Evolutionary conservation across 2,888 invertebrate genomes (phyloP), one percentile per base, ranked within the genome.

Genomic region (Adelognathus sp.): DNA sequence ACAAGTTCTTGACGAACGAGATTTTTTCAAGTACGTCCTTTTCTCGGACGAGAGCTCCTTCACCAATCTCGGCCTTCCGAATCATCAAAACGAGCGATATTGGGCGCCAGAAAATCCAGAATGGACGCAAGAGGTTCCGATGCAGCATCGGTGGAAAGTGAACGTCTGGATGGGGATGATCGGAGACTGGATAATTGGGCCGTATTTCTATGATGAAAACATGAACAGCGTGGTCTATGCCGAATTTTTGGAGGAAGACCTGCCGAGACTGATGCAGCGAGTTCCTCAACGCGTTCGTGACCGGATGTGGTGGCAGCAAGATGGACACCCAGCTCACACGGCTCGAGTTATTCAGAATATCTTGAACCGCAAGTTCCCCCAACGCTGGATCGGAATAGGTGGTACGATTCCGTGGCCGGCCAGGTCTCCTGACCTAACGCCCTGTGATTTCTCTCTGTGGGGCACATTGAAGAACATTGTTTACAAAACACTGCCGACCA

Each of bases 401-500:
- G 73, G 63, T 1, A 6, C 56, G 7, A 33, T 63, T 6, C n/a
- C 16, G 2, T 77, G 75, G 70, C 71, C 79, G 7, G 39, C 79
- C 2, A 39, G 76, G 6, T 79, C 76, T 1, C 71, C 71, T 5
- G 79, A 79, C 60, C 58, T 71, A 44, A 58, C 56, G 14, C 69
- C 73, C 7, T 58, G 46, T 1, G 81, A 79, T 33, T 79, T 66
- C 36, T 75, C 71, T 39, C 33, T 79, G 21, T 75, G 79, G 75
- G 79, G 79, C n/a, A 31, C 24, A 1, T 1, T 72, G 0, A 66
- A 75, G n/a, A 36, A 24, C 14, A 1, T 29, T 5, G 31, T 66
- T n/a, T 79, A 60, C 41, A 50, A 50, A 11, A 39, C 31, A 7
- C 16, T 24, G 16, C 60, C 52, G 5, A 56, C 16, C 6, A 66